Conservation (phyloP, 2,113 vertebrate species). For the Cyphomyrus discorhynchus region DNA sequence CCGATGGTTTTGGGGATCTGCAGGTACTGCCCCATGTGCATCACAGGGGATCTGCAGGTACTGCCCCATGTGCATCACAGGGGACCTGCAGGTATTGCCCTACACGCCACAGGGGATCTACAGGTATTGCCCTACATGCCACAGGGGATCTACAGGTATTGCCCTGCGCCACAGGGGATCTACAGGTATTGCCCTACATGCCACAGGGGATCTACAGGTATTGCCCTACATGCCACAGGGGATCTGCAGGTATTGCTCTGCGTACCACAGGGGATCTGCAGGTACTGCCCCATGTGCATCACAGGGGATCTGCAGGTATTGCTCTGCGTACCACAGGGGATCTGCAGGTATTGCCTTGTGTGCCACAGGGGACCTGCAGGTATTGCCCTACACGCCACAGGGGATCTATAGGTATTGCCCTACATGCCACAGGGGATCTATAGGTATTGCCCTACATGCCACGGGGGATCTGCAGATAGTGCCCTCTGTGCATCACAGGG, state of each 20-base stretch:
- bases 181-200: not conserved
- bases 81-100: not conserved
- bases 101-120: not conserved
- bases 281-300: not conserved
- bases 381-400: not conserved
- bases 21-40: not conserved
- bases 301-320: not conserved
- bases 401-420: not conserved
- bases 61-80: accelerated
- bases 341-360: not conserved
- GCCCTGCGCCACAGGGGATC: not conserved
- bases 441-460: not conserved
- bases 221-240: not conserved
- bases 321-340: not conserved
- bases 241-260: not conserved
- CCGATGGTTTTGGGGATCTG: not conserved
- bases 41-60: conserved; percentile 21
- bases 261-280: not conserved
- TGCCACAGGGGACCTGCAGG: not conserved
- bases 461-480: not conserved
- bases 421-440: conserved; percentile 6
- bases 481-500: not conserved
- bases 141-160: not conserved
- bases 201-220: conserved; percentile 17
- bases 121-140: not conserved